A percentile compares a stretch with the other conserved stretches of the same genome.
Conservation (phyloP, 2,113 vertebrate genomes). For the Notothenia coriiceps region DNA sequence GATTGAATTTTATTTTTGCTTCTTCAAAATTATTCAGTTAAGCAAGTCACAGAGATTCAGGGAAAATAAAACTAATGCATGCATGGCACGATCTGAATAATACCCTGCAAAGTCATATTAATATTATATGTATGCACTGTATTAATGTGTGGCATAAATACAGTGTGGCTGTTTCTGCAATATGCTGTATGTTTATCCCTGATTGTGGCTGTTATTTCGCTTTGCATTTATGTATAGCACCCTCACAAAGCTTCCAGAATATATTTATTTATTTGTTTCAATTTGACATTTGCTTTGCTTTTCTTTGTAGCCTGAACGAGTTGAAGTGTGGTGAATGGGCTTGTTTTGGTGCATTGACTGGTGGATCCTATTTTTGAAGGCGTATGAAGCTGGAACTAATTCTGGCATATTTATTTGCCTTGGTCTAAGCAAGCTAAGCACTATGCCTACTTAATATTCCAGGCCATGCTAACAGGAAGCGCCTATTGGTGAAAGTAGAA, state of each 20-base stretch:
- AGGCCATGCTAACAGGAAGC: conserved; percentile 37
- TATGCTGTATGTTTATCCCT: conserved; percentile 20
- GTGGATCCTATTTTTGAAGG: conserved; percentile 71
- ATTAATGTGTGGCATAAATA: conserved; percentile 20
- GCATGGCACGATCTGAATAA: neutral
- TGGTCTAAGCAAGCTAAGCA: conserved; percentile 67
- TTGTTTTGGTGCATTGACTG: conserved; percentile 76
- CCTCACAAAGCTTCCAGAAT: conserved; percentile 45
- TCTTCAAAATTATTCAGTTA: neutral
- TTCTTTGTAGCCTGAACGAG: conserved; percentile 49
- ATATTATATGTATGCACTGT: neutral
- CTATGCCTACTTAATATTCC: conserved; percentile 73
- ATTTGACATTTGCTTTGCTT: conserved; percentile 67
- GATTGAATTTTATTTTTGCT: neutral
- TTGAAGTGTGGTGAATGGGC: conserved; percentile 72
- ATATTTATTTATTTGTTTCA: conserved; percentile 64
- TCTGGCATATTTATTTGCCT: conserved; percentile 80
- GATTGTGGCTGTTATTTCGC: conserved; percentile 35
- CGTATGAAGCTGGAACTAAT: conserved; percentile 77
- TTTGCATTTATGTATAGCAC: conserved; percentile 36
- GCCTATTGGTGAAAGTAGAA: conserved; percentile 37
- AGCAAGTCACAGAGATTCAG: neutral
- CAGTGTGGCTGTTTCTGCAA: neutral
- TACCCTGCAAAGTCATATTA: neutral
- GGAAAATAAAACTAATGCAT: neutral